Base-by-base conservation (phyloP, 2,113 vertebrate species). In the Channa maculata region DNA sequence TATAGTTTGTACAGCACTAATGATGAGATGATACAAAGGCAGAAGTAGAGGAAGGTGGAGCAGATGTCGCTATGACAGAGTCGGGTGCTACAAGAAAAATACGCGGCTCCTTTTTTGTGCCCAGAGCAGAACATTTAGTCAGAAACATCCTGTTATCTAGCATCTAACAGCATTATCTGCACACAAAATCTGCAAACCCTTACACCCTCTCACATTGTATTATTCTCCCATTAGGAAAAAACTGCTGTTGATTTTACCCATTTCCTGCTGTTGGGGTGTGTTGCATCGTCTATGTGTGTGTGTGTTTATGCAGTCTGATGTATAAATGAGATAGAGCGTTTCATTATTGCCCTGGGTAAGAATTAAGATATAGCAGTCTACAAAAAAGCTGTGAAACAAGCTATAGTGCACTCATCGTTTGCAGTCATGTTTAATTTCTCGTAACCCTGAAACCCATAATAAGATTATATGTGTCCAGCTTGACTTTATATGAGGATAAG, bases 101-200 rank as follows among this genome's bases (percentile, higher is more conserved):
- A 48, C 13, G 65, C 63, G 57, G 41, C 46, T 24, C 37, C 49
- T 77, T 49, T 55, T 64, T 57, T 5, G 71, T 5, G 71, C 87
- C 86, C 36, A 43, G 39, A 84, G 83, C 86, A 65, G 53, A 83
- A 78, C 80, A 82, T 91, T 88, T 80, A 84, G 74, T 84, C 72
- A 77, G 43, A 71, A 58, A 81, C 79, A 79, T 87, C 64, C 70
- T 87, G 78, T 90, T 92, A 90, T 90, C 86, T 77, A 34, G 62
- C 63, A 83, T 92, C 84, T 91, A 88, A 89, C 71, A 73, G 59
- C 49, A 90, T 90, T 92, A 92, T 92, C 90, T 89, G 53, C 52
- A 70, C 68, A 77, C 68, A 78, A 73, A 85, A 92, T 92, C 89
- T 88, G 65, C 69, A 83, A 80, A 80, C 71, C 43, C 74, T 83